Base-by-base conservation (phyloP, 2,113 vertebrate genomes). In the Hydropotes inermis region DNA sequence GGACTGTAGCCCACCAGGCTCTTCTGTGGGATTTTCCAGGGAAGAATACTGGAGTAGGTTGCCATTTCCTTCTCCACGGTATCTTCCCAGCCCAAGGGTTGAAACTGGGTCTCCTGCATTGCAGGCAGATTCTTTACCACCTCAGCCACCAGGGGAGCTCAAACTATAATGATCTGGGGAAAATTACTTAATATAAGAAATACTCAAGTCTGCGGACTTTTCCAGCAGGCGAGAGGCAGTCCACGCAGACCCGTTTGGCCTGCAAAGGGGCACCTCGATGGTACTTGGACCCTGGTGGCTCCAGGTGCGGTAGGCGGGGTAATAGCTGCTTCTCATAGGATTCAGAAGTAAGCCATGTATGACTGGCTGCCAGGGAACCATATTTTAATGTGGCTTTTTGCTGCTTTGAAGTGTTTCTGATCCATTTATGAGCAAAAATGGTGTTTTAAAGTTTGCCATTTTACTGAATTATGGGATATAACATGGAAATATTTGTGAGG, bases 161-260 rank as follows among this genome's bases (percentile, higher is more conserved):
- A 39, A 93, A 90, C 36, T 96, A 19, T 95, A 89, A 83, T 91
- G 14, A 82, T 87, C 21, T 88, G 47, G 84, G 39, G 36, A 93
- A 74, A 94, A 91, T 95, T 93, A 95, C 13, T 97, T 97, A 94
- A 13, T 84, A 70, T 55, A 94, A 85, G 33, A 89, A 55, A 87
- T 88, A 55, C 39, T 4, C 33, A 57, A 30, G 52, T 47, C 10
- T 8, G 81, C 0, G 0, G 17, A 52, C 15, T 82, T 81, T 7
- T 76, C 39, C 70, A 45, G 60, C 45, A 27, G 58, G 57, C 1
- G 0, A 70, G 81, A 94, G 27, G 76, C 36, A 27, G 16, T 60
- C 23, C 3, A 6, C 21, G 2, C 0, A 2, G 28, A 55, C 28
- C 28, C 3, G 2, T 3, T 39, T 78, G 54, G n/a, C 19, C 2